phyloP scores from a whole-genome alignment of 2,113 vertebrate genomes.

The Euleptes europaea region DNA sequence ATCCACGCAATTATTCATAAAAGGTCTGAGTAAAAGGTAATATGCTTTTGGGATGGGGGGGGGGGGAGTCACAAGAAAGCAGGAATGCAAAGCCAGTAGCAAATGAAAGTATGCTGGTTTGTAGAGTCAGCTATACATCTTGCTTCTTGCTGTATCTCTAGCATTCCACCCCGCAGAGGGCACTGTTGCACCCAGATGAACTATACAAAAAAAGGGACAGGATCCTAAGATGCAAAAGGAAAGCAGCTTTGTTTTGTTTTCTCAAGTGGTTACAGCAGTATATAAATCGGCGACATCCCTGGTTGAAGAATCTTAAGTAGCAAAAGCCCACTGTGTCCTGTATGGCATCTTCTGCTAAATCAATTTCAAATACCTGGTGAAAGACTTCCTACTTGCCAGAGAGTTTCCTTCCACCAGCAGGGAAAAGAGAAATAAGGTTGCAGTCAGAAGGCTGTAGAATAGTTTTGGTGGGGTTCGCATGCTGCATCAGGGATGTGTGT shows the following conservation, averaged over 20 bases:
- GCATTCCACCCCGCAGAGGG: neutral
- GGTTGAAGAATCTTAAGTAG: no score
- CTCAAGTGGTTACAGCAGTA: neutral
- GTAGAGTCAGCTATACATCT: conserved; percentile 21
- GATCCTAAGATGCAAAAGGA: neutral
- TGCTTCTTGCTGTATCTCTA: neutral
- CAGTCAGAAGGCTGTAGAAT: neutral
- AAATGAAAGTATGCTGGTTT: neutral
- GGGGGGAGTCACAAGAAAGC: no score
- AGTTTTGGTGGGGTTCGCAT: neutral
- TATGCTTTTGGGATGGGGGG: no score
- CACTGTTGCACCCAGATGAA: rapidly evolving
- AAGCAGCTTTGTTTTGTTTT: neutral
- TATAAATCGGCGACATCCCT: no score
- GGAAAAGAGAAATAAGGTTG: neutral
- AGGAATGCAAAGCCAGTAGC: neutral
- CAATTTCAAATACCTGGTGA: neutral
- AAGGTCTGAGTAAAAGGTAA: no score
- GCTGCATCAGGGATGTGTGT: neutral
- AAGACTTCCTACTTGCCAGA: neutral
- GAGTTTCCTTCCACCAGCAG: no score
- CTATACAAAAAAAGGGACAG: neutral
- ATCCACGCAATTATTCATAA: no score
- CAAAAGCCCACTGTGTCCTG: no score
- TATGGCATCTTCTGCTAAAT: neutral